Percentiles rank a stretch among this genome's conserved stretches.
Evolutionary conservation across 2,888 invertebrate species (phyloP).

Genomic region (Platyscelio sp.): DNA sequence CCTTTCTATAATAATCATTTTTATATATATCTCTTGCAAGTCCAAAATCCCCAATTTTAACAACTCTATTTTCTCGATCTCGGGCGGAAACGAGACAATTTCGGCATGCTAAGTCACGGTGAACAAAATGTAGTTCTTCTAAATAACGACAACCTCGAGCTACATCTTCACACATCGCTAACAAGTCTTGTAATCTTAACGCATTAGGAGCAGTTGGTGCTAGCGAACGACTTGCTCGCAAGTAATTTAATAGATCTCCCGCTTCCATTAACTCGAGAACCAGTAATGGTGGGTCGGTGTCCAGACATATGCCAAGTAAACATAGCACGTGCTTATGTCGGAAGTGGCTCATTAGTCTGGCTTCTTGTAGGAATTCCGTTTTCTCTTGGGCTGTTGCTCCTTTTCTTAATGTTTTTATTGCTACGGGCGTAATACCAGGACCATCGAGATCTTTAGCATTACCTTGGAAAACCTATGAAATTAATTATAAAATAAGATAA

Average conservation of each 20-base stretch:
- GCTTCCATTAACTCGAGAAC: constrained; percentile 99
- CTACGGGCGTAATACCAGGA: constrained; percentile 90
- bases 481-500: too few species aligned
- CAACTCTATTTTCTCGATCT: constrained; percentile 90
- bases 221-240: constrained; percentile 92
- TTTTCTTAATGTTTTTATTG: constrained; percentile 97
- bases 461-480: constrained; percentile 92
- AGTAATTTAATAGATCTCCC: constrained; percentile 96
- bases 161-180: constrained; percentile 97
- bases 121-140: constrained; percentile 98
- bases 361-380: constrained; percentile 97
- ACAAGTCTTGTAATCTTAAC: constrained; percentile 93
- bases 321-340: constrained; percentile 97
- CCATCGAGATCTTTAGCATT: constrained; percentile 90
- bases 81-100: constrained; percentile 96
- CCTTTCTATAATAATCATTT: constrained; percentile 98
- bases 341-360: constrained; percentile 98
- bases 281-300: constrained; percentile 96
- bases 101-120: constrained; percentile 97
- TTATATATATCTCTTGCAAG: constrained; percentile 98
- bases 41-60: constrained; percentile 99
- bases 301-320: constrained; percentile 96
- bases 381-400: constrained; percentile 96
- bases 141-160: constrained; percentile 97
- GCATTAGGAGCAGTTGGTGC: constrained; percentile 88